Conservation (phyloP, 2,113 vertebrate genomes). For the Coracopsis vasa region DNA sequence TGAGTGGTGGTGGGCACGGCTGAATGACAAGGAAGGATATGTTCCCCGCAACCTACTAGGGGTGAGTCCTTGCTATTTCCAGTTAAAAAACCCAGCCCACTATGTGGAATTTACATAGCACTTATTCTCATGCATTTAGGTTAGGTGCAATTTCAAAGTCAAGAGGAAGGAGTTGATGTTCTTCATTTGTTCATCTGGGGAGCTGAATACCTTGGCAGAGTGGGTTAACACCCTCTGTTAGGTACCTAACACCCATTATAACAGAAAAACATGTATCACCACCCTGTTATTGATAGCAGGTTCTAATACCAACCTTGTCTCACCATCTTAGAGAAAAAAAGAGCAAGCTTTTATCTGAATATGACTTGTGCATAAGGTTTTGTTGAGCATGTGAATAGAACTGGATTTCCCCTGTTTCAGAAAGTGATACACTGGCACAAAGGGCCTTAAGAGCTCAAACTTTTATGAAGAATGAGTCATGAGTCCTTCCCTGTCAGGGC, state of each 20-base stretch:
- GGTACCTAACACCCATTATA: background rate
- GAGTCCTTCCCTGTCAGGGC: background rate
- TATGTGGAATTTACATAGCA: no score
- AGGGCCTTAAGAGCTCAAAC: background rate
- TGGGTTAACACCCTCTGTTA: background rate
- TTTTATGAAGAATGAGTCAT: background rate
- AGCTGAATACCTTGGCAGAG: background rate
- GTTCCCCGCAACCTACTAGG: slow-evolving; percentile 94
- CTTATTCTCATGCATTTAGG: background rate
- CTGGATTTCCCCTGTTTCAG: background rate
- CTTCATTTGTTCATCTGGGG: background rate
- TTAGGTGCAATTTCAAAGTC: background rate
- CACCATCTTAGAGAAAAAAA: background rate
- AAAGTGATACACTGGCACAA: background rate
- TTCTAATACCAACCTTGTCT: background rate
- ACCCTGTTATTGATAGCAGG: background rate
- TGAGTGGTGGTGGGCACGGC: slow-evolving; percentile 97
- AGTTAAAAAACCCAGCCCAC: background rate
- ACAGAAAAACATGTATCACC: background rate
- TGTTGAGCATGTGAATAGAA: background rate
- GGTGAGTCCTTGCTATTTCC: slow-evolving; percentile 73
- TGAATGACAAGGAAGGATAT: slow-evolving; percentile 86
- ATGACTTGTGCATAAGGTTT: rapidly evolving
- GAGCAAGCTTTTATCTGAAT: background rate
- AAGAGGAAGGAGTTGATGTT: background rate